Conservation (phyloP, 2,113 vertebrate genomes). For the Prinia subflava region DNA sequence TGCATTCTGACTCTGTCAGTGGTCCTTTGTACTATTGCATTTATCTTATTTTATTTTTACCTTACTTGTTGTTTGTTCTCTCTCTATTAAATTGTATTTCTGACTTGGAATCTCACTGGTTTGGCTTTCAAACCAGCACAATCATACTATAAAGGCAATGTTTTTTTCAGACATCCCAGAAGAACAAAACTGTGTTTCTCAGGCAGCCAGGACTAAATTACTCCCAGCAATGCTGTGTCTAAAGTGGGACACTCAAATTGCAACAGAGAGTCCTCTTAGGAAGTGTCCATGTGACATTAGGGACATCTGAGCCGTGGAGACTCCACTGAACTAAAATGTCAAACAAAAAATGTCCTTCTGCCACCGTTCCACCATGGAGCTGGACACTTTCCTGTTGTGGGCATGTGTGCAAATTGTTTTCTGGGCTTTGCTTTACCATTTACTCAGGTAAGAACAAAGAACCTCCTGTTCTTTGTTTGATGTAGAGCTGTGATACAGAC, state of each 20-base stretch:
- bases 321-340: not conserved
- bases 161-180: not conserved
- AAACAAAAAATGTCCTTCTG: not conserved
- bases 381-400: not conserved
- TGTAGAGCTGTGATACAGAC: not conserved
- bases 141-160: not conserved
- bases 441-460: not conserved
- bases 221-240: not conserved
- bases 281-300: not conserved
- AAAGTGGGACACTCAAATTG: not conserved
- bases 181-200: not conserved
- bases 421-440: not conserved
- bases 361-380: rapidly evolving
- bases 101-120: no score
- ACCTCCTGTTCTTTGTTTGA: not conserved
- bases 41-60: no score
- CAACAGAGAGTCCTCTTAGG: not conserved
- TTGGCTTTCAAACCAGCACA: no score
- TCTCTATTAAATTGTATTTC: no score
- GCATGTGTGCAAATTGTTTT: not conserved
- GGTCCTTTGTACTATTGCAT: no score
- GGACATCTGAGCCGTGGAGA: not conserved
- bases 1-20: no score
- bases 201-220: not conserved
- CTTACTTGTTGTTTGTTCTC: no score